These are phyloP conservation scores for Xanthostigma xanthostigma DNA, from an alignment of 2,888 invertebrate genomes.

Conservation along the genomic window DNA sequence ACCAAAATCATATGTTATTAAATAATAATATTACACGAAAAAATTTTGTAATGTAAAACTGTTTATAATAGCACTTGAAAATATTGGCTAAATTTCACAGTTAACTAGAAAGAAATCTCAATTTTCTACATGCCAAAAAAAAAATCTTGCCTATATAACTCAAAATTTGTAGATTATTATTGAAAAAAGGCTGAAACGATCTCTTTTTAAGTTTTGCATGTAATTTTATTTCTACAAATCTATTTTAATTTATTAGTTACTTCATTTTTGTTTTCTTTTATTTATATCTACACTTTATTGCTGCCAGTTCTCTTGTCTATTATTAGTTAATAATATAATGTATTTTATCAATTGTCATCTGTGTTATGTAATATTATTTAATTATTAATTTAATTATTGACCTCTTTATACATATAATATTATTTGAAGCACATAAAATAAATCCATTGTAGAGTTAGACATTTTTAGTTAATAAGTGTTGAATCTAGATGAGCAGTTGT, in stretches of 20 bases:
- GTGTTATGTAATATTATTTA: too few relatives aligned
- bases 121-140: background rate
- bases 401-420: conserved; percentile 1
- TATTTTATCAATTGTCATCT: too few relatives aligned
- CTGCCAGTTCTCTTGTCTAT: too few relatives aligned
- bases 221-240: background rate
- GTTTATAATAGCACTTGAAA: background rate
- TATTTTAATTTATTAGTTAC: background rate
- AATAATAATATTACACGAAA: too few relatives aligned
- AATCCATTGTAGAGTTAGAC: conserved; percentile 34
- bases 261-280: too few relatives aligned
- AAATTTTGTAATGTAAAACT: background rate
- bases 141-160: conserved; percentile 2
- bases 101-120: background rate
- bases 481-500: conserved; percentile 40
- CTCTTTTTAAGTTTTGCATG: conserved; percentile 3
- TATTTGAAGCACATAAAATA: conserved; percentile 28
- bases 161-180: conserved; percentile 1
- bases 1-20: too few relatives aligned
- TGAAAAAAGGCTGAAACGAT: conserved; percentile 7
- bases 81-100: background rate
- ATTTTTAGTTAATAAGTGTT: conserved; percentile 55
- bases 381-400: background rate
- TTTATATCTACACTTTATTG: too few relatives aligned
- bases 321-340: too few relatives aligned